These are phyloP conservation scores for Plutomurus gul DNA, from an alignment of 1,140 invertebrate genomes.

Conservation along the genomic window DNA sequence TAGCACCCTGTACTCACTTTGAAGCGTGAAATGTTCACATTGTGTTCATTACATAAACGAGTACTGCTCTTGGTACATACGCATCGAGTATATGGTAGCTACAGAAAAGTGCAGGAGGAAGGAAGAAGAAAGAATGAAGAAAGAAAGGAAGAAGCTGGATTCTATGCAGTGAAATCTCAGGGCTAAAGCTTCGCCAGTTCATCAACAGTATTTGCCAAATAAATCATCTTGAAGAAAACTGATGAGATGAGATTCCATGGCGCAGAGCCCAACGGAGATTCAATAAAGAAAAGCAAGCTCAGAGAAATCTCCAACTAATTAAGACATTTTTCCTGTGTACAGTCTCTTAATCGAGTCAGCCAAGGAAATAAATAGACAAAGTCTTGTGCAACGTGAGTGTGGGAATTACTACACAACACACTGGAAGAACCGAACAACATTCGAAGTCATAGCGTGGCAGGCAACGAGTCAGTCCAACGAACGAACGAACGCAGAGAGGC, in stretches of 20 bases:
- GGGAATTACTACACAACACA: background rate
- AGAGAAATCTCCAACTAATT: conserved; percentile 35
- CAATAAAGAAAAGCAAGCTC: conserved; percentile 25
- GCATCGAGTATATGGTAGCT: too few species aligned
- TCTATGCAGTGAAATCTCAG: background rate
- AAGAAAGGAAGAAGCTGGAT: background rate
- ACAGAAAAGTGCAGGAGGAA: background rate
- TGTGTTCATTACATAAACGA: too few species aligned
- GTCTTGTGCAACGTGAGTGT: conserved; percentile 7
- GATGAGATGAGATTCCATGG: conserved; percentile 22
- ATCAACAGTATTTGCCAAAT: conserved; percentile 15
- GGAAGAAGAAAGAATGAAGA: background rate
- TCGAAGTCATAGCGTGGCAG: background rate
- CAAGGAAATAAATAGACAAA: conserved; percentile 17
- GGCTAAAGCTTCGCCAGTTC: background rate
- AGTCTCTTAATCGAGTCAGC: conserved; percentile 29
- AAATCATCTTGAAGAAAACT: conserved; percentile 8
- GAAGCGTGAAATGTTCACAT: too few species aligned
- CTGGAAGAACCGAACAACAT: background rate
- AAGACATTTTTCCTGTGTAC: conserved; percentile 24
- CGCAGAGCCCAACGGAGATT: background rate
- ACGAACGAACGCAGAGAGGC: too few species aligned
- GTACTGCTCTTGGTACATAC: too few species aligned
- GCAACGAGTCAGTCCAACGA: background rate
- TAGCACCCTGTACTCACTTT: too few species aligned